Conservation (phyloP, 2,113 vertebrate genomes). For the Lates calcarifer region DNA sequence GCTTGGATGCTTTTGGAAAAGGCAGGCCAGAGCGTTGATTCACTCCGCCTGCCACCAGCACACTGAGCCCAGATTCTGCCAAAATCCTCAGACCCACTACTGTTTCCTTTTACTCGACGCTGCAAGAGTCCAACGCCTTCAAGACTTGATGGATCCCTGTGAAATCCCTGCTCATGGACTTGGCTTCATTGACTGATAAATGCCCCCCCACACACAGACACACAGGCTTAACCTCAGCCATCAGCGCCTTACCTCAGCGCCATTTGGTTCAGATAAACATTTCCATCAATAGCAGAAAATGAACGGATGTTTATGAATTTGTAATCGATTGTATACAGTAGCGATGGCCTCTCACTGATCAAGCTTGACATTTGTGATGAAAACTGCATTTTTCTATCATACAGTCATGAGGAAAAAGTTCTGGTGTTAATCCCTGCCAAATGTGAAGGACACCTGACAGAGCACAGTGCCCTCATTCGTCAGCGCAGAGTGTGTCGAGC, state of each 20-base stretch:
- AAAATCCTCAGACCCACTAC: slow-evolving; percentile 56
- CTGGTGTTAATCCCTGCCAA: slow-evolving; percentile 38
- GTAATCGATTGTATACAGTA: slow-evolving; percentile 51
- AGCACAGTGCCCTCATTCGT: neutral
- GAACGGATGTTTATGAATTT: slow-evolving; percentile 45
- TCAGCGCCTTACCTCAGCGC: slow-evolving; percentile 37
- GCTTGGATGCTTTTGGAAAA: slow-evolving; percentile 41
- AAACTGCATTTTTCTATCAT: slow-evolving; percentile 21
- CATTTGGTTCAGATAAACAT: slow-evolving; percentile 49
- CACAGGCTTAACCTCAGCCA: slow-evolving; percentile 26
- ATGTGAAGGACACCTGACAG: slow-evolving; percentile 47
- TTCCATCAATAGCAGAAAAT: slow-evolving; percentile 35
- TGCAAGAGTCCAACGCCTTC: slow-evolving; percentile 45
- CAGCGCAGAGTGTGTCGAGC: slow-evolving; percentile 4
- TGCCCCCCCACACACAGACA: slow-evolving; percentile 43
- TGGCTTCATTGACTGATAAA: slow-evolving; percentile 65
- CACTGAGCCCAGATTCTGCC: slow-evolving; percentile 57
- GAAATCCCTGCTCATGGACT: slow-evolving; percentile 64
- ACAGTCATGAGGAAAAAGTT: neutral
- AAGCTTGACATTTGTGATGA: slow-evolving; percentile 34
- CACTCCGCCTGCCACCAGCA: slow-evolving; percentile 59
- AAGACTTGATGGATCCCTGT: slow-evolving; percentile 59
- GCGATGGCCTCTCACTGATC: slow-evolving; percentile 22
- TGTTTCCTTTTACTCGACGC: slow-evolving; percentile 67
- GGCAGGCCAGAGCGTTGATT: slow-evolving; percentile 50